phyloP scores from a whole-genome alignment of 2,888 invertebrate genomes.

The Zaprionus lineosus region DNA sequence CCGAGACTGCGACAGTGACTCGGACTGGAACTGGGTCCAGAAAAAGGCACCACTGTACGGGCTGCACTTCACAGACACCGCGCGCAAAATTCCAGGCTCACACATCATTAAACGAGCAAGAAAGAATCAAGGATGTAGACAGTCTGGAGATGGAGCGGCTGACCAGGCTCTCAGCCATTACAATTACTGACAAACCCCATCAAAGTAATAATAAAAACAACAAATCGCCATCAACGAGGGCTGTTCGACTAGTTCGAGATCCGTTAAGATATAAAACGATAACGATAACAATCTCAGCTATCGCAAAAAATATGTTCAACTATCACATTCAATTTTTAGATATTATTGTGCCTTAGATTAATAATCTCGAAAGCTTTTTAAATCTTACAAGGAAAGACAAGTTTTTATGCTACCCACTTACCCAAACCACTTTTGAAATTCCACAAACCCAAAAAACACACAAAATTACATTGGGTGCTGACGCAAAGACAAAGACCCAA shows the following conservation, averaged over 20 bases:
- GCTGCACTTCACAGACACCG: constrained; percentile 72
- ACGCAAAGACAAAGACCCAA: constrained; percentile 45
- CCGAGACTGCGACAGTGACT: too few species aligned
- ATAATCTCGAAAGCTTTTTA: too few species aligned
- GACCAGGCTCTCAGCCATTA: constrained; percentile 65
- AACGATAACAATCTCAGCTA: too few species aligned
- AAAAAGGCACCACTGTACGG: too few species aligned
- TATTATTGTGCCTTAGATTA: neutral
- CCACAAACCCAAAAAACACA: constrained; percentile 10
- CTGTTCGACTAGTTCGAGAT: neutral
- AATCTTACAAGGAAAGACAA: neutral
- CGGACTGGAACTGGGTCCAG: neutral
- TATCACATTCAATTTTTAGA: neutral
- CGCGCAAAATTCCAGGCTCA: constrained; percentile 77
- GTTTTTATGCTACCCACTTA: constrained; percentile 23
- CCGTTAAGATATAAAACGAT: too few species aligned
- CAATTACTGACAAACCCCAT: constrained; percentile 78
- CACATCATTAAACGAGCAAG: constrained; percentile 76
- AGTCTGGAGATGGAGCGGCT: constrained; percentile 44
- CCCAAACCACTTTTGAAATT: constrained; percentile 46
- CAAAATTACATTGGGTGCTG: constrained; percentile 21
- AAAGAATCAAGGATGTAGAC: constrained; percentile 32
- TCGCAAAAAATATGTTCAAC: too few species aligned
- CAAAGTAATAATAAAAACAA: constrained; percentile 70
- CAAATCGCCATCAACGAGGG: constrained; percentile 39